Evolutionary conservation across 2,888 invertebrate genomes (phyloP).

Genomic region (Ischnura elegans): DNA sequence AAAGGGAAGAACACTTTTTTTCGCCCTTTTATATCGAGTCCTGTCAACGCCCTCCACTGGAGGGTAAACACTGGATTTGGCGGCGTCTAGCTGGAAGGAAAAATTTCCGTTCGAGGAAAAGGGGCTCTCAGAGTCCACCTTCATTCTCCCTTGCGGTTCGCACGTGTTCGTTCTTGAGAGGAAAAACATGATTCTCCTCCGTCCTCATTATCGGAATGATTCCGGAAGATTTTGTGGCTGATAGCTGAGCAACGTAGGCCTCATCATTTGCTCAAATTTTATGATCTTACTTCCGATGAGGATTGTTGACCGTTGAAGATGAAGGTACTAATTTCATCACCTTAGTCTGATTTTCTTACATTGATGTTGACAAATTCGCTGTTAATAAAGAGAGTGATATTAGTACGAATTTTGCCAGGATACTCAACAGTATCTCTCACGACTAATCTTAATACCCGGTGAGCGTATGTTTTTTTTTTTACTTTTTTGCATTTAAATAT

Average conservation of each 20-base stretch:
- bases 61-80: slow-evolving; percentile 18
- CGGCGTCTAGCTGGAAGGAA: slow-evolving; percentile 6
- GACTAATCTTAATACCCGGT: too few species aligned
- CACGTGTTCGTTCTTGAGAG: not conserved
- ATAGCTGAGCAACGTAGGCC: not conserved
- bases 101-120: not conserved
- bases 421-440: too few species aligned
- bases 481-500: too few species aligned
- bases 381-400: too few species aligned
- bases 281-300: too few species aligned
- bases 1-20: not conserved
- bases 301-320: too few species aligned
- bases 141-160: not conserved
- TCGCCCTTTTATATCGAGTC: not conserved
- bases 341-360: too few species aligned
- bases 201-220: not conserved
- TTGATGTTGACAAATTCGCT: too few species aligned
- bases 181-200: not conserved
- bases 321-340: too few species aligned
- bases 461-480: too few species aligned
- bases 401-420: too few species aligned
- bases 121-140: not conserved
- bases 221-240: not conserved
- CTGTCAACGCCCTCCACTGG: not conserved
- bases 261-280: too few species aligned